These are phyloP conservation scores for Brienomyrus brachyistius DNA, from an alignment of 2,113 vertebrate genomes.

Conservation along the genomic window DNA sequence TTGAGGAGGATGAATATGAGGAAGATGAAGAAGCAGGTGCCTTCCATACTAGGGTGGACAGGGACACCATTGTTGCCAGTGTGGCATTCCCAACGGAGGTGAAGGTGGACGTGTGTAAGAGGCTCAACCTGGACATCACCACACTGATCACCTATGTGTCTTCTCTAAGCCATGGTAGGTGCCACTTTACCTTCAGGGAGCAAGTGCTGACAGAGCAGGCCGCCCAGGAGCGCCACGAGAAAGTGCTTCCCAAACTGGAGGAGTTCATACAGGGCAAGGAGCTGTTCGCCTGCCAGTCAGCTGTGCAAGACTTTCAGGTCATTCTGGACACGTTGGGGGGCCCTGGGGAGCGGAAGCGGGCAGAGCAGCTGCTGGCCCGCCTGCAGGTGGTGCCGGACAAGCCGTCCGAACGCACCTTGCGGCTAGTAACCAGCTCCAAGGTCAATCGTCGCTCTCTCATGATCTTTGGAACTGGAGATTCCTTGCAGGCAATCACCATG, in stretches of 20 bases:
- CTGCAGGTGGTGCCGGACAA: constrained; percentile 77
- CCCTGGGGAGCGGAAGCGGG: constrained; percentile 75
- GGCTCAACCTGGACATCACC: constrained; percentile 91
- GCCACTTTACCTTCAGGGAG: constrained; percentile 80
- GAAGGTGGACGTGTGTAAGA: constrained; percentile 71
- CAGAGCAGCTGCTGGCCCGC: constrained; percentile 64
- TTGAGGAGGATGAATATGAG: constrained; percentile 8
- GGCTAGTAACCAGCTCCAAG: constrained; percentile 76
- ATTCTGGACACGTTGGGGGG: constrained; percentile 88
- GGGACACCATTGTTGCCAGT: constrained; percentile 70
- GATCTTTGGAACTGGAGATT: constrained; percentile 91
- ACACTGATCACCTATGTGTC: constrained; percentile 90
- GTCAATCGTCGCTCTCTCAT: constrained; percentile 80
- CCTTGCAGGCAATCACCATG: constrained; percentile 84
- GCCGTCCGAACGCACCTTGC: constrained; percentile 75
- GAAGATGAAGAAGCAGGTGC: constrained; percentile 53
- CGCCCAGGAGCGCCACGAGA: constrained; percentile 73
- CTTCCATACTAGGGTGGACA: constrained; percentile 70
- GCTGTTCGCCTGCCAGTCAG: constrained; percentile 81
- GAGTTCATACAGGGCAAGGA: constrained; percentile 86
- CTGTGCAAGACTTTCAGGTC: constrained; percentile 81
- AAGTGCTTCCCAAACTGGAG: constrained; percentile 75
- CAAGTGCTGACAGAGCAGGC: constrained; percentile 91
- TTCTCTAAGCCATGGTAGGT: constrained; percentile 83
- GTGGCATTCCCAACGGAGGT: constrained; percentile 78